phyloP scores from a whole-genome alignment of 2,888 invertebrate species.

The Lacanobia oleracea region DNA sequence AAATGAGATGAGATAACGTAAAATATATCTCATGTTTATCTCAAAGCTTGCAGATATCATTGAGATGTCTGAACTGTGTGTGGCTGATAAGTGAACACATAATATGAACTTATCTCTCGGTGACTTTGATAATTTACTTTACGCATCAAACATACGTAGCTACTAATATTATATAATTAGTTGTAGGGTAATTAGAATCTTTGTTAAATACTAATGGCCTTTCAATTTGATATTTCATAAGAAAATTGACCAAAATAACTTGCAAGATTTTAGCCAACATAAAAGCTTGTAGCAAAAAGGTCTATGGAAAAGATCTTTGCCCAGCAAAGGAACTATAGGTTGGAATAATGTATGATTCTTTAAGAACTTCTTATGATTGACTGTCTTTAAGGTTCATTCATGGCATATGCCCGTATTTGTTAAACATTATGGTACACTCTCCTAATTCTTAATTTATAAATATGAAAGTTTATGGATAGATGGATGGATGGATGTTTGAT shows the following conservation, averaged over 20 bases:
- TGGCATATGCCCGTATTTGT: too few species aligned
- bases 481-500: too few species aligned
- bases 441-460: too few species aligned
- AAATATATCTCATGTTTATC: slow-evolving; percentile 34
- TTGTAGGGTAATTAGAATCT: neutral
- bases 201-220: neutral
- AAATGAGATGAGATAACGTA: slow-evolving; percentile 5
- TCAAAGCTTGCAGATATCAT: slow-evolving; percentile 56
- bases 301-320: too few species aligned
- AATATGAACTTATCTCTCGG: slow-evolving; percentile 49
- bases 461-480: too few species aligned
- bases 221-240: neutral
- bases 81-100: slow-evolving; percentile 49
- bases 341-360: too few species aligned
- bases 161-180: slow-evolving; percentile 6
- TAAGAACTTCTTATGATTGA: too few species aligned
- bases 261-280: too few species aligned
- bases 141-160: slow-evolving; percentile 6
- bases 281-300: too few species aligned
- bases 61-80: slow-evolving; percentile 54
- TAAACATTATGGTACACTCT: too few species aligned
- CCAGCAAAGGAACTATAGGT: too few species aligned
- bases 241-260: neutral
- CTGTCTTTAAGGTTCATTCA: too few species aligned
- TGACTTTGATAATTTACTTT: slow-evolving; percentile 53